Base-by-base conservation (phyloP, 2,113 vertebrate genomes). In the Onychostoma macrolepis region DNA sequence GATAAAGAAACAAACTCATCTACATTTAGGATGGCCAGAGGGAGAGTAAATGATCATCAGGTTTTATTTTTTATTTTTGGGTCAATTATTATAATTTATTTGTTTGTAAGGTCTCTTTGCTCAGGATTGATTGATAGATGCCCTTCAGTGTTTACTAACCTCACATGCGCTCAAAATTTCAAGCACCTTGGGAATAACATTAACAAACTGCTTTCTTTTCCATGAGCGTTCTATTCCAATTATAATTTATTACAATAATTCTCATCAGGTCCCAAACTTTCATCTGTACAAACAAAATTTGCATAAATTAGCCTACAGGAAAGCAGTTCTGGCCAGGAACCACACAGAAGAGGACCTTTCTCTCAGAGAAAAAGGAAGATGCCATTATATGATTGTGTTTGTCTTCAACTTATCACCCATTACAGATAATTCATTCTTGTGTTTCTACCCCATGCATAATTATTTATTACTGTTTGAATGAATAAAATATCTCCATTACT, bases 201-300 rank as follows among this genome's bases (percentile, higher is more conserved):
- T 74, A 61, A 24, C 67, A 63, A 86, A 81, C 63, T 80, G 19
- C 24, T 58, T 24, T 87, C 7, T 9, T 8, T 71, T 30, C 80
- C 41, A 67, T 10, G 28, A 83, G 43, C 28, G 2, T 36, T 50
- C 33, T 79, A 53, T 78, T 80, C 11, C n/a, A 69, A 79, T 79
- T 28, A 79, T 15, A 50, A 78, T 80, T 50, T 69, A 69, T 86
- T 80, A 3, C 24, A 13, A n/a, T 38, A 33, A 78, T 86, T 19
- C 65, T 36, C 43, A 17, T 21, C 76, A 78, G 28, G 21, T 79
- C 24, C 21, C 38, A 79, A 48, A 80, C 21, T 28, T 86, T 28
- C 75, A 69, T 77, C 72, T 78, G 84, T 79, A n/a, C 74, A 67
- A 67, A 85, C 36, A 78, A 33, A 13, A 38, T 78, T 85, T 63